Conservation (phyloP, 2,888 invertebrate genomes). For the Mesorhabditis spiculigera region DNA sequence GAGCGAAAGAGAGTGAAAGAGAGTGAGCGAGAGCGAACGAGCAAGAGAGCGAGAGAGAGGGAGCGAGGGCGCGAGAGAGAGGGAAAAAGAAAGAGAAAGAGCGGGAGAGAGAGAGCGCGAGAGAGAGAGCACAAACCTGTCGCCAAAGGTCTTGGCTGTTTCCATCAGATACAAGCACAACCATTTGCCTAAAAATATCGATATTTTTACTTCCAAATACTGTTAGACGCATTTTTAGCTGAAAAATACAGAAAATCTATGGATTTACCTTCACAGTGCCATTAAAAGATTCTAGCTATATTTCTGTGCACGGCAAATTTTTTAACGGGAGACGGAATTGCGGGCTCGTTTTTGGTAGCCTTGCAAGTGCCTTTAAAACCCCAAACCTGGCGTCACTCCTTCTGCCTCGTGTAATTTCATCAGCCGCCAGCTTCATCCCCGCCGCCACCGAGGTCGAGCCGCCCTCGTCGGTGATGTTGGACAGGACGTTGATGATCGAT, state of each 20-base stretch:
- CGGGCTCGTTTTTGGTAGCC: not conserved
- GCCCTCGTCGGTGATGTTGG: conserved; percentile 27
- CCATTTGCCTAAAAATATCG: conserved; percentile 24
- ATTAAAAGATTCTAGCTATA: not conserved
- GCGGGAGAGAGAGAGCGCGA: no score
- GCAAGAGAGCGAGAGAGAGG: no score
- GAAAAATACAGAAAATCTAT: not conserved
- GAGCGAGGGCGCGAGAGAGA: no score
- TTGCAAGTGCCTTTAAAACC: not conserved
- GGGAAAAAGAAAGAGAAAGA: no score
- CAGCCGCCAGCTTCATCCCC: conserved; percentile 40
- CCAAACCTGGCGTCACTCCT: conserved; percentile 30
- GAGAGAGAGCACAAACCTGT: conserved; percentile 11
- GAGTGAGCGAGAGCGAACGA: no score
- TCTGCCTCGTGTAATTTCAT: conserved; percentile 26
- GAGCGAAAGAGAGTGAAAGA: no score
- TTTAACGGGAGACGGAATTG: not conserved
- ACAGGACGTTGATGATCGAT: conserved; percentile 4
- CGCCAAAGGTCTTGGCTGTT: conserved; percentile 44
- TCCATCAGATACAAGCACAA: conserved; percentile 47
- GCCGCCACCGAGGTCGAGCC: conserved; percentile 44
- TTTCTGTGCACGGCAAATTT: not conserved
- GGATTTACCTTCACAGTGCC: not conserved
- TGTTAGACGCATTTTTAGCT: not conserved
- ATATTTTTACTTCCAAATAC: not conserved